Base-by-base conservation (phyloP, 1,140 invertebrate species). In the Drosophila trapezifrons region DNA sequence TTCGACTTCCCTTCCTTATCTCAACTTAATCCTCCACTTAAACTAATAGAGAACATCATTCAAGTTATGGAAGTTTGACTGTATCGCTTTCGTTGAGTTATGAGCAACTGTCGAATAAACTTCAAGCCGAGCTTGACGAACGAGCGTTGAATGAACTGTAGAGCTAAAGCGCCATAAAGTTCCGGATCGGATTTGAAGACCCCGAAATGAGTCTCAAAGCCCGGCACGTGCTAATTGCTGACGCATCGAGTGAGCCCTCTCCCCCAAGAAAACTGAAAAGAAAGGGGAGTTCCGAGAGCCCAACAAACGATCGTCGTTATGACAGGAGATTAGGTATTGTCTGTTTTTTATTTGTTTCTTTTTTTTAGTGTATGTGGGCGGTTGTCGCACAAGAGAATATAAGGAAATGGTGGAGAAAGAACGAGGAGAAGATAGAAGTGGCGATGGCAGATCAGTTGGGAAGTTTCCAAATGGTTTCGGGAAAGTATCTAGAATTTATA, bases 221-320 rank as follows among this genome's bases (percentile, higher is more conserved):
- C 49, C 58, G 72, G 73, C 84, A 87, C 83, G 80, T 87, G 83
- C 72, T 89, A 89, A 87, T 80, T 87, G 83, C 72, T 89, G 72
- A 89, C 84, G 84, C 83, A 87, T 80, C 49, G 47, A 56, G 63
- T 46, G 45, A 55, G 40, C 29, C 9, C 29, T 9, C 29, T 13
- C 46, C 13, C 29, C 22, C 46, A 60, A 47, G 17, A n/a, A 49
- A 17, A 12, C 10, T 17, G 20, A 18, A n/a, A 42, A n/a, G n/a
- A 10, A 29, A 47, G 46, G 20, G 42, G 55, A 60, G 55, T 43
- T 51, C 67, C 60, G 17, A 60, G 60, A 56, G 49, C 60, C 57
- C 58, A 77, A 58, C 67, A 71, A 71, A 70, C 65, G 72, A 75
- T 64, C 70, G 71, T 64, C 71, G 59, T 75, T 74, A 72, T 72